Evolutionary conservation across 2,888 invertebrate species (phyloP).

Genomic region (Erebia ligea): DNA sequence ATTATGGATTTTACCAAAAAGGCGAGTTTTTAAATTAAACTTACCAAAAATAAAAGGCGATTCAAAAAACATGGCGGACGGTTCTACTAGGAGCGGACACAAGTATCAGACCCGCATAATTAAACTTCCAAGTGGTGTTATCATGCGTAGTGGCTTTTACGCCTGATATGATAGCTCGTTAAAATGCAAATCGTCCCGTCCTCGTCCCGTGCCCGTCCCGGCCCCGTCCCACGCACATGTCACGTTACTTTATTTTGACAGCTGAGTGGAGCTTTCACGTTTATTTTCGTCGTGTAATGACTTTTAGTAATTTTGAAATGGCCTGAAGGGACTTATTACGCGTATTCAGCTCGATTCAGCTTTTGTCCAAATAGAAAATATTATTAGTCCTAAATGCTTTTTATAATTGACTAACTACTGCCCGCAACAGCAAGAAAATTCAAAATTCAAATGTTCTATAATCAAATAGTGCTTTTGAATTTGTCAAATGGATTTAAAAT

Average conservation of each 20-base stretch:
- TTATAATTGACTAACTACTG: too few relatives aligned
- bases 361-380: too few relatives aligned
- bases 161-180: conserved; percentile 36
- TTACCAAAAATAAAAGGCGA: background rate
- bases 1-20: background rate
- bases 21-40: background rate
- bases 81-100: background rate
- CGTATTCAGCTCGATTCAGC: too few relatives aligned
- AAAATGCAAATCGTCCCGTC: conserved; percentile 39
- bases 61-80: conserved; percentile 2
- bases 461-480: too few relatives aligned
- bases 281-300: conserved; percentile 26
- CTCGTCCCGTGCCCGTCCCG: conserved; percentile 14
- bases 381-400: too few relatives aligned
- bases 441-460: too few relatives aligned
- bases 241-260: conserved; percentile 25
- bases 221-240: conserved; percentile 6
- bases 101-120: conserved; percentile 29
- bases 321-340: background rate
- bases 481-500: too few relatives aligned
- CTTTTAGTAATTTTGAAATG: conserved; percentile 10
- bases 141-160: conserved; percentile 36
- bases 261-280: conserved; percentile 21
- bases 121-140: conserved; percentile 31
- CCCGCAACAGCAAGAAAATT: too few relatives aligned